A percentile compares a stretch with the other conserved stretches of the same genome.
Evolutionary conservation across 2,888 invertebrate species (phyloP).

Genomic region (Drosophila atripex): DNA sequence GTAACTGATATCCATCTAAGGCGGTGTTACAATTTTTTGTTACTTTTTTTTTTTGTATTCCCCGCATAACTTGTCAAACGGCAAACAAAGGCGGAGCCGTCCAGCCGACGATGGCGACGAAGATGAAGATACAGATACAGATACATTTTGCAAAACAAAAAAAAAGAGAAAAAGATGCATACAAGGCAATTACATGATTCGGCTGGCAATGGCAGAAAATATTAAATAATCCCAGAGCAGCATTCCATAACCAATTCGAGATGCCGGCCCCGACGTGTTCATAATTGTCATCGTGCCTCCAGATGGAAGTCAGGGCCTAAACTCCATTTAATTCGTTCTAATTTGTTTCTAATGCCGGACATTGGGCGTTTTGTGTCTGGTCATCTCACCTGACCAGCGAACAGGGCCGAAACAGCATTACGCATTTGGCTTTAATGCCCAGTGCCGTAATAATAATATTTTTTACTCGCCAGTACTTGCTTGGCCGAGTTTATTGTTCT

Average conservation of each 20-base stretch:
- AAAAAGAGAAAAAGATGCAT: slow-evolving; percentile 39
- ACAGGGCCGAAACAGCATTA: slow-evolving; percentile 15
- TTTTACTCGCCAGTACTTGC: slow-evolving; percentile 22
- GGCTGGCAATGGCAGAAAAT: slow-evolving; percentile 49
- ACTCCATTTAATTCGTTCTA: slow-evolving; percentile 46
- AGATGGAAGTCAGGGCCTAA: slow-evolving; percentile 10
- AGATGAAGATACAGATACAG: slow-evolving; percentile 47
- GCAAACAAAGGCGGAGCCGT: slow-evolving; percentile 62
- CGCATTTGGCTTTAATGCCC: slow-evolving; percentile 56
- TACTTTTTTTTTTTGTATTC: slow-evolving; percentile 16
- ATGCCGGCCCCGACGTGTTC: slow-evolving; percentile 46
- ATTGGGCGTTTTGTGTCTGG: slow-evolving; percentile 14
- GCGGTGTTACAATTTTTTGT: slow-evolving; percentile 68
- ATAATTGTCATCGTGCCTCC: slow-evolving; percentile 56
- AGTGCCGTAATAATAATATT: slow-evolving; percentile 65
- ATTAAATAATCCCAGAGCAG: slow-evolving; percentile 66
- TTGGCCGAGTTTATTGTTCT: slow-evolving; percentile 73
- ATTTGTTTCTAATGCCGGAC: slow-evolving; percentile 34
- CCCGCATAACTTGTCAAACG: slow-evolving; percentile 72
- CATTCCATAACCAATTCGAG: slow-evolving; percentile 55
- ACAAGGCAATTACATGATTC: slow-evolving; percentile 70
- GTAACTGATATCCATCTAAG: slow-evolving; percentile 74
- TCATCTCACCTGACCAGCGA: slow-evolving; percentile 23
- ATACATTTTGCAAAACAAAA: slow-evolving; percentile 60
- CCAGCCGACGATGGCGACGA: slow-evolving; percentile 13